Evolutionary conservation across 37 sponge, comb jelly and placozoan genomes (phyloP), one percentile per base, ranked within the genome.

Genomic region (Petrosia ficiformis): DNA sequence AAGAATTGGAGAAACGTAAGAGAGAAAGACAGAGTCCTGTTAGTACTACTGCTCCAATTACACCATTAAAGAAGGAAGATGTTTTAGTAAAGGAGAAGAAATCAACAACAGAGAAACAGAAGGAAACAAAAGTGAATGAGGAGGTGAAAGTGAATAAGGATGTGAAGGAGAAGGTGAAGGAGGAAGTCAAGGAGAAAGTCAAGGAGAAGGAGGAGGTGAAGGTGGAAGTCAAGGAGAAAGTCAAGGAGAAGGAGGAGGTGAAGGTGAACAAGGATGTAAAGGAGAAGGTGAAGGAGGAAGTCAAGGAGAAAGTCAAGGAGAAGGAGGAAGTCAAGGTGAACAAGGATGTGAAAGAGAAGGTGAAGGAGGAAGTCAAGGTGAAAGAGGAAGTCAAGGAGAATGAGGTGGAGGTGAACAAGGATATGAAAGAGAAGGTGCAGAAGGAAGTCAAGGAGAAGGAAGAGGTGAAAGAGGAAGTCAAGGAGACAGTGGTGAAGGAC

Each of bases 1-100:
- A 21, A 77, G 54, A 66, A 16, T n/a, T 35, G n/a, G 24, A 71
- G 73, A 57, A 77, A 57, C 29, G 68, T 41, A 31, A 48, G 39
- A 60, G 75, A 57, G 60, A 74, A 41, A 36, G 54, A 4, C 28
- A 71, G 40, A 2, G 35, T 14, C 21, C n/a, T n/a, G n/a, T n/a
- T 2, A 24, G 3, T 25, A 3, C 26, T 77, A 43, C 66, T 52
- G 63, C 37, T 32, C 67, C 52, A 65, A 54, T 41, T 29, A 61
- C n/a, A n/a, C n/a, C 35, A 38, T 44, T 39, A 42, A 65, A 59
- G 66, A 66, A 35, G 42, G 68, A 24, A 67, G 66, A 39, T 34
- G 26, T 48, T 19, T 48, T 16, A 48, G 54, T 48, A 48, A 16
- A 48, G 16, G 16, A 48, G 54, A 48, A 16, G 16, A 48, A 48